A percentile compares a stretch with the other conserved stretches of the same genome.
phyloP scores from a whole-genome alignment of 2,797 vertebrate species.

The Catamblyrhynchus diadema region DNA sequence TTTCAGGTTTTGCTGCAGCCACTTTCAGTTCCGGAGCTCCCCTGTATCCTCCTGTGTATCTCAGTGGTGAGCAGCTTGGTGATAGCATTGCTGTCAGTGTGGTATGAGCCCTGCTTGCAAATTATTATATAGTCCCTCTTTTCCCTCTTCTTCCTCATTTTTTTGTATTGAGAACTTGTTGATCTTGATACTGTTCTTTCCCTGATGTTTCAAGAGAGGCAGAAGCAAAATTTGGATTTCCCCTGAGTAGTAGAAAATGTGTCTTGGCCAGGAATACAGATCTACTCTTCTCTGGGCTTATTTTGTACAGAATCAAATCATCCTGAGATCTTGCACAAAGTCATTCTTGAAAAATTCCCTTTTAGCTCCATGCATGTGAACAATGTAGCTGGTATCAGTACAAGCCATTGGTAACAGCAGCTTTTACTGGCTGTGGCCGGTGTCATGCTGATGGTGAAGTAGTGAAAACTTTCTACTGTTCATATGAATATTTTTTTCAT shows the following conservation, averaged over 20 bases:
- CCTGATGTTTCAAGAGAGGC: neutral
- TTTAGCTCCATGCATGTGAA: neutral
- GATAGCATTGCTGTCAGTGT: rapidly evolving
- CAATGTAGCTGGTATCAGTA: neutral
- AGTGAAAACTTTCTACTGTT: neutral
- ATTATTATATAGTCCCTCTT: neutral
- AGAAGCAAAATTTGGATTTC: neutral
- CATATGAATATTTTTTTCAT: neutral
- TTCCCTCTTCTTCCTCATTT: neutral
- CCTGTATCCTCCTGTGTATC: neutral
- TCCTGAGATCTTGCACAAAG: neutral
- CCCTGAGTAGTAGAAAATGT: neutral
- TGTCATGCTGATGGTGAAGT: neutral
- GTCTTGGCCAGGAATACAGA: neutral
- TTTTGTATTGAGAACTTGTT: neutral
- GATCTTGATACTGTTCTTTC: neutral
- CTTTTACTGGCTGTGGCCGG: rapidly evolving
- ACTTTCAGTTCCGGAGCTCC: neutral
- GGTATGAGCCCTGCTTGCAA: rapidly evolving
- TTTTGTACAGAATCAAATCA: neutral
- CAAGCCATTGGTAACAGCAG: neutral
- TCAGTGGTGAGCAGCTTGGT: neutral
- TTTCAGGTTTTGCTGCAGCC: neutral
- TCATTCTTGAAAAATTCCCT: neutral
- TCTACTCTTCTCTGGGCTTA: neutral